Evolutionary conservation across 2,888 invertebrate genomes (phyloP), one percentile per base, ranked within the genome.

Genomic region (Cephalotes varians): DNA sequence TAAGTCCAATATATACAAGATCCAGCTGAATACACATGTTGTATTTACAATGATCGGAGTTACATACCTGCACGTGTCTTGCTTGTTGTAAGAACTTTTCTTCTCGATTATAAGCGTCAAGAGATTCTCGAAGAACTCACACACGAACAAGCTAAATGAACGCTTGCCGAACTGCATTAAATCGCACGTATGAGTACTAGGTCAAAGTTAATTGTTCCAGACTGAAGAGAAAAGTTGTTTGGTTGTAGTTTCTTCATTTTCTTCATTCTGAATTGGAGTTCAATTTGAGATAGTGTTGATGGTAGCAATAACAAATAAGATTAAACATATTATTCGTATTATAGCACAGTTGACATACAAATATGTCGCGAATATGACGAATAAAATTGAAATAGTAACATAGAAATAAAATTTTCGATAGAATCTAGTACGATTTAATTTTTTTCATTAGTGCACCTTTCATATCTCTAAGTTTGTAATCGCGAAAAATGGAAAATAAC

Each of bases 151-250:
- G 18, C 3, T 34, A 47, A 64, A 62, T 47, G 21, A 62, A 49
- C 21, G 12, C 21, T 31, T 62, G 21, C 34, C 28, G 7, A 58
- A n/a, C 56, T 40, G 58, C 28, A 9, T n/a, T 25, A 7, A 54
- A 71, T 18, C 10, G 37, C 6, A 69, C 69, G 10, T 31, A 47
- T 31, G 7, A 47, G 56, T 18, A 71, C 64, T 65, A 56, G 56
- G 71, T 71, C 71, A 71, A 71, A 71, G 37, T 71, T 71, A 71
- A 71, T 71, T 56, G 49, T 37, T 37, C 12, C 21, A 40, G 18
- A 9, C 10, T 54, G 2, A 37, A 25, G 18, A 37, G 18, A 37
- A 71, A 54, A 40, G 25, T 25, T 37, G 2, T 3, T 71, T 12
- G 15, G 4, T 15, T n/a, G 5, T 6, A 34, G 2, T 34, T 69